Base-by-base conservation (phyloP, 2,888 invertebrate genomes). In the Myopa tessellatipennis region DNA sequence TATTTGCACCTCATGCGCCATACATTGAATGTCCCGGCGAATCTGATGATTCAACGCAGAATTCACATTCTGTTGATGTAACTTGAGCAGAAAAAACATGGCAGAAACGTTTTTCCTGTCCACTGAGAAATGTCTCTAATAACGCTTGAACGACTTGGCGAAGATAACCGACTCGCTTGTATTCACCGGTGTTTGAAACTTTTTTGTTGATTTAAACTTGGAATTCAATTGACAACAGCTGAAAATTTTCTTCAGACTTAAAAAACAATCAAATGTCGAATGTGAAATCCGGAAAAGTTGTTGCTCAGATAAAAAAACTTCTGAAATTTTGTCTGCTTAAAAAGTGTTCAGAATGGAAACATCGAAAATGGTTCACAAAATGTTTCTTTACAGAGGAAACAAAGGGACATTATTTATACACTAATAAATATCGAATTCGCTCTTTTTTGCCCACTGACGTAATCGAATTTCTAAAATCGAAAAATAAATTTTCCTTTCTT, bases 1-100 rank as follows among this genome's bases (percentile, higher is more conserved):
- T 50, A 89, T 87, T 78, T 89, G 86, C 0, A 88, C 88, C 78
- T 89, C 89, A 78, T 87, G 88, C 71, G 88, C 87, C 89, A 89
- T 89, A 79, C 89, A 88, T 77, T 89, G 89, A 58, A 89, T 87
- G 77, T 89, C 88, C 75, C 87, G 85, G 4, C 88, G 88, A 76
- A 88, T 86, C 79, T 89, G 88, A 52, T 86, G 86, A 77, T 89
- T 89, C 78, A 88, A 82, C 8, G 84, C 88, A 75, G 87, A 82
- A 80, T 88, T 85, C 38, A 88, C 86, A 79, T 86, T 85, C 80
- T 88, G 83, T 16, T 82, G 82, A 74, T 84, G 84, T 77, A 85
- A 69, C 71, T 83, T 78, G 67, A 87, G 87, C 14, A 88, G 88
- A 12, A 85, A 84, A 60, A 87, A 80, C 86, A 86, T 87, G 45